phyloP scores from a whole-genome alignment of 2,113 vertebrate genomes.

The Falcunculus frontatus region DNA sequence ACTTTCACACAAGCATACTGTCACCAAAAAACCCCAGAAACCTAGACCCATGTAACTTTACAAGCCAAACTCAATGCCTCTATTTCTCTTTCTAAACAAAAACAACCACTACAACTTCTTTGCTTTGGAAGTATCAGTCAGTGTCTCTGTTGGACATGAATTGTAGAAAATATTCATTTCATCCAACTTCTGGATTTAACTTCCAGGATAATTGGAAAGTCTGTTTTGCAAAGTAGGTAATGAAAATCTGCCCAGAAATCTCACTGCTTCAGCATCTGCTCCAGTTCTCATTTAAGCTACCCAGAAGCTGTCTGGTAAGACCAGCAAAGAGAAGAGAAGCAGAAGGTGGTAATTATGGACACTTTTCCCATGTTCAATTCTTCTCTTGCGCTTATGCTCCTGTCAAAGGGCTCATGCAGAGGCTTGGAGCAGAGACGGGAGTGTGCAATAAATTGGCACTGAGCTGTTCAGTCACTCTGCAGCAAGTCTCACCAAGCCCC shows the following conservation, averaged over 20 bases:
- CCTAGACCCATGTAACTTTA: background rate
- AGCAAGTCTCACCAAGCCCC: background rate
- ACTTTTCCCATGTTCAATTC: background rate
- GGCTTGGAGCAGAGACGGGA: background rate
- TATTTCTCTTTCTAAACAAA: background rate
- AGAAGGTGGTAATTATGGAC: background rate
- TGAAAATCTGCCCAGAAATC: background rate
- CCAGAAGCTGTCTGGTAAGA: background rate
- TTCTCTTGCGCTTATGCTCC: background rate
- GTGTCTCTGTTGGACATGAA: background rate
- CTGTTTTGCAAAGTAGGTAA: background rate
- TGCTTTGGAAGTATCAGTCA: background rate
- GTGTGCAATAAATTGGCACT: background rate
- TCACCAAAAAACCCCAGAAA: background rate
- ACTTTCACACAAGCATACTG: background rate
- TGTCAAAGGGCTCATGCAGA: background rate
- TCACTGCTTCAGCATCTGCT: background rate
- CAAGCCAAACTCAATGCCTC: background rate
- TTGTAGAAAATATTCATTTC: background rate
- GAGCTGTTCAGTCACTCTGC: background rate
- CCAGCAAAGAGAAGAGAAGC: background rate
- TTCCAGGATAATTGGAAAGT: background rate
- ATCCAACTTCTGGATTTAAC: background rate
- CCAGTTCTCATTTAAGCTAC: background rate
- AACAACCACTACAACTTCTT: background rate